Evolutionary conservation across 2,888 invertebrate species (phyloP).

Genomic region (Bugulina stolonifera): DNA sequence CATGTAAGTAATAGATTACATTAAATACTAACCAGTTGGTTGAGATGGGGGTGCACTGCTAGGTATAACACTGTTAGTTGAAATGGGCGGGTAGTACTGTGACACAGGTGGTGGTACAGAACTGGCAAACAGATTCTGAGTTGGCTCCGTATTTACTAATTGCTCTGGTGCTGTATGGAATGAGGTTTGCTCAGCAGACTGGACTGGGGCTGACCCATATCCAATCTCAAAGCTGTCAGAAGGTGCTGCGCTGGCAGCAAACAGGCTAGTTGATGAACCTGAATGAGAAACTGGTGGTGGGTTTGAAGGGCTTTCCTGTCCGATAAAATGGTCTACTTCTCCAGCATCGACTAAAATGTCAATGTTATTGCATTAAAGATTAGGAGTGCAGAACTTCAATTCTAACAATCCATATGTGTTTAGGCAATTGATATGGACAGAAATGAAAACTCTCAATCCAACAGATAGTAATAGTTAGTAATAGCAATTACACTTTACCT

Average conservation of each 20-base stretch:
- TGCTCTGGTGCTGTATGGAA: not conserved
- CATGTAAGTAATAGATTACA: no score
- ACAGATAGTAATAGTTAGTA: no score
- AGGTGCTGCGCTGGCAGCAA: not conserved
- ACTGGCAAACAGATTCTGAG: no score
- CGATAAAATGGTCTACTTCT: slow-evolving; percentile 50
- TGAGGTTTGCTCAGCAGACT: not conserved
- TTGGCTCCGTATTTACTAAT: not conserved
- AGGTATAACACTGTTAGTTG: no score
- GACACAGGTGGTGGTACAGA: not conserved
- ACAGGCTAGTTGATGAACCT: not conserved
- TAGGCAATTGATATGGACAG: no score
- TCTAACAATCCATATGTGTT: no score
- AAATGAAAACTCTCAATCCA: no score
- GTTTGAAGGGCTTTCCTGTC: slow-evolving; percentile 38
- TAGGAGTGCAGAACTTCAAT: no score
- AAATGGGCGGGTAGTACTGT: not conserved
- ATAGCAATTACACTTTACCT: no score
- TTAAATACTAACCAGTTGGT: no score
- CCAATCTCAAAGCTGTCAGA: slow-evolving; percentile 1
- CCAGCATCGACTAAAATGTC: slow-evolving; percentile 53
- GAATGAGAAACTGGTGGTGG: not conserved
- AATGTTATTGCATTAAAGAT: no score
- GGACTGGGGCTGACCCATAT: not conserved
- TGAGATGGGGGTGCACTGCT: no score